A percentile compares a stretch with the other conserved stretches of the same genome.
phyloP scores from a whole-genome alignment of 2,888 invertebrate genomes.

The Drymonia ruficornis region DNA sequence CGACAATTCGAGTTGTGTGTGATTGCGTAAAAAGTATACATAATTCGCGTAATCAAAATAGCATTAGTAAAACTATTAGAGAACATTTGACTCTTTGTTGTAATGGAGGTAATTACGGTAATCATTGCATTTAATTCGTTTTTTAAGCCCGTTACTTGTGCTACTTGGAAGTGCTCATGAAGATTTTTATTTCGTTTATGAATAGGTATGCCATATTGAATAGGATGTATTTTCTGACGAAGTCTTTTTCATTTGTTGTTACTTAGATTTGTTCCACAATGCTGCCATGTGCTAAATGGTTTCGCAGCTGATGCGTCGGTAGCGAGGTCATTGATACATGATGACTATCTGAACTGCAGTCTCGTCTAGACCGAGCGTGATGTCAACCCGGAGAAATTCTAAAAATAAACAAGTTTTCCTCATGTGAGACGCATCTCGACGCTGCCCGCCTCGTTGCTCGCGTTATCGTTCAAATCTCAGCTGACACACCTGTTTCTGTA shows the following conservation, averaged over 20 bases:
- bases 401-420: conserved; percentile 43
- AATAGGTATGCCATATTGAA: neutral
- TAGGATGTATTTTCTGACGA: neutral
- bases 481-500: conserved; percentile 55
- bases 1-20: conserved; percentile 38
- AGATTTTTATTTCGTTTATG: neutral
- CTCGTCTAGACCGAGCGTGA: conserved; percentile 47
- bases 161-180: neutral
- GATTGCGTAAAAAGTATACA: conserved; percentile 61
- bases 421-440: conserved; percentile 42
- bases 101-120: conserved; percentile 41
- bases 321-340: conserved; percentile 48
- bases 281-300: conserved; percentile 45
- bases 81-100: conserved; percentile 46
- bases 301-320: conserved; percentile 39
- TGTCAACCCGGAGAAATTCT: conserved; percentile 40
- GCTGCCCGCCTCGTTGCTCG: conserved; percentile 26
- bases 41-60: conserved; percentile 77
- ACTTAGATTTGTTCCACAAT: conserved; percentile 21
- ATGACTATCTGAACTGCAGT: conserved; percentile 49
- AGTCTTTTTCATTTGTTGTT: neutral
- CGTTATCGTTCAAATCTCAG: conserved; percentile 55
- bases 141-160: conserved; percentile 33
- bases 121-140: conserved; percentile 56
- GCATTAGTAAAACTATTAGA: conserved; percentile 66